Conservation (phyloP, 2,113 vertebrate species). For the Trematocara marginatum region DNA sequence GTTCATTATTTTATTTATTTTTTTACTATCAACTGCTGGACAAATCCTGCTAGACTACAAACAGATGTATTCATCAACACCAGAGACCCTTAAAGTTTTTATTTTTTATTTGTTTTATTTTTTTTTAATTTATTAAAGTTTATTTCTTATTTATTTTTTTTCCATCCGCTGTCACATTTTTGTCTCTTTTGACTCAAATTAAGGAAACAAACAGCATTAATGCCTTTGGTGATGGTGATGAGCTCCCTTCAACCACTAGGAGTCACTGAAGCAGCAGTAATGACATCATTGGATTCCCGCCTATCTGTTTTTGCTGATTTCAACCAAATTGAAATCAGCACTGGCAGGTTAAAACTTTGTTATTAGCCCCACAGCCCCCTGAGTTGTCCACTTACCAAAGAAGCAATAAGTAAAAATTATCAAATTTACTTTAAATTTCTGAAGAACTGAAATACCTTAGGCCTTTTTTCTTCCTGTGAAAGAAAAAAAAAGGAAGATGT, state of each 20-base stretch:
- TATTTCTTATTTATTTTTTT: background rate
- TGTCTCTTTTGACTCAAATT: background rate
- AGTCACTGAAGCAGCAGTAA: accelerated
- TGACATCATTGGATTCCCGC: background rate
- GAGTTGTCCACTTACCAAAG: background rate
- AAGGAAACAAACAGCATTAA: background rate
- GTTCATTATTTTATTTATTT: background rate
- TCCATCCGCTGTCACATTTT: background rate
- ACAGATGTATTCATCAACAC: background rate
- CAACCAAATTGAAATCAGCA: background rate
- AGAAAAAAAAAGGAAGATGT: background rate
- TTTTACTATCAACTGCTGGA: background rate
- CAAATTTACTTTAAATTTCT: background rate
- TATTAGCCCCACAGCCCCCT: background rate
- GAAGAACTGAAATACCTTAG: conserved; percentile 10
- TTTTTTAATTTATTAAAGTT: background rate
- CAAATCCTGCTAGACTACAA: background rate
- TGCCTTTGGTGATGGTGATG: background rate
- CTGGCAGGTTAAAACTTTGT: background rate
- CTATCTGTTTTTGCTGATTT: background rate
- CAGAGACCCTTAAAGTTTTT: background rate
- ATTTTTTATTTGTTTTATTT: background rate
- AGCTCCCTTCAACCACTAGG: background rate
- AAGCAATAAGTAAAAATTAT: background rate
- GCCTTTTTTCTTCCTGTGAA: conserved; percentile 34